A percentile compares a stretch with the other conserved stretches of the same genome.
Conservation (phyloP, 2,888 invertebrate genomes). For the Seladonia tumulorum region DNA sequence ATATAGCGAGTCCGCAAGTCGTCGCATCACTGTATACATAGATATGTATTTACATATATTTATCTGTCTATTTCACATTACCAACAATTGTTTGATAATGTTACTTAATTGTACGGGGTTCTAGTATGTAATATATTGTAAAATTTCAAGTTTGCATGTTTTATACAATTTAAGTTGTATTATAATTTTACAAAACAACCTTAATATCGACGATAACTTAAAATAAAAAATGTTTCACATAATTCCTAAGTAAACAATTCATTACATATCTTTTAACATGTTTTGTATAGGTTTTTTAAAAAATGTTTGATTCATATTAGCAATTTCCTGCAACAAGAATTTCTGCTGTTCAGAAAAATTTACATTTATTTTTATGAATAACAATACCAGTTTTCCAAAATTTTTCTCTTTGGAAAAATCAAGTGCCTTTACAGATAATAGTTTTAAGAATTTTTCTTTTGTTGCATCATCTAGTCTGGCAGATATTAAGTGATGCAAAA, state of each 20-base stretch:
- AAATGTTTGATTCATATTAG: slow-evolving; percentile 72
- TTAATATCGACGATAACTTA: background rate
- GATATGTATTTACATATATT: too few relatives aligned
- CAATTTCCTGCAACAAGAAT: slow-evolving; percentile 72
- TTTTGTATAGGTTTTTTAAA: slow-evolving; percentile 74
- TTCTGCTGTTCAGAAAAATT: slow-evolving; percentile 71
- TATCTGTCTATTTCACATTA: too few relatives aligned
- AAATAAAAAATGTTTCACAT: too few relatives aligned
- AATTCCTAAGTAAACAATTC: background rate
- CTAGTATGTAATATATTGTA: too few relatives aligned
- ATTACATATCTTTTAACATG: slow-evolving; percentile 60
- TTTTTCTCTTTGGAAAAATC: slow-evolving; percentile 72
- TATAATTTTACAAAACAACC: too few relatives aligned
- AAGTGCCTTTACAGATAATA: slow-evolving; percentile 73
- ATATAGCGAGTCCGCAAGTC: too few relatives aligned
- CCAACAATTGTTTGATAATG: too few relatives aligned
- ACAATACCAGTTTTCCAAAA: slow-evolving; percentile 75
- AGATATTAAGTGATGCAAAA: slow-evolving; percentile 68
- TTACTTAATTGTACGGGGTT: too few relatives aligned
- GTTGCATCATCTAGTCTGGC: slow-evolving; percentile 60
- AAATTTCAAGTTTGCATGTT: too few relatives aligned
- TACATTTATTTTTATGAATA: slow-evolving; percentile 70
- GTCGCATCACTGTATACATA: too few relatives aligned
- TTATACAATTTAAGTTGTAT: too few relatives aligned
- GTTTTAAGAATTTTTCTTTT: slow-evolving; percentile 70